Percentiles rank a stretch among this genome's conserved stretches.
phyloP scores from a whole-genome alignment of 2,113 vertebrate species.

The Indicator maculatus region DNA sequence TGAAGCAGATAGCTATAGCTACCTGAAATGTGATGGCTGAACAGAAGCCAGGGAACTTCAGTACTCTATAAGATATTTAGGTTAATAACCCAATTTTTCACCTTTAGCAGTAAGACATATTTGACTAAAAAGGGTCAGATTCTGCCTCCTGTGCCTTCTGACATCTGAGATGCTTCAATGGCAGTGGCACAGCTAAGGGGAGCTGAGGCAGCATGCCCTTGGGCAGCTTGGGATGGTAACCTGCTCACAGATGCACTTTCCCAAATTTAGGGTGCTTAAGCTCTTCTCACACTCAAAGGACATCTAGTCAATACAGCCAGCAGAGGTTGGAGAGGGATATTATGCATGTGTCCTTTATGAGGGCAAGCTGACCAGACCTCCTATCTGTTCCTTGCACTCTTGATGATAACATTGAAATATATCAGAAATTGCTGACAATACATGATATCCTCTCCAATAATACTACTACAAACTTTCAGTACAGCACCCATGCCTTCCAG shows the following conservation, averaged over 20 bases:
- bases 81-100: slow-evolving; percentile 50
- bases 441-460: neutral
- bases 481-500: neutral
- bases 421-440: neutral
- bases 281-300: neutral
- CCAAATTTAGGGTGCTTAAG: neutral
- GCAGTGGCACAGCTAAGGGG: neutral
- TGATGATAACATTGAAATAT: neutral
- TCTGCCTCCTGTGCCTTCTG: neutral
- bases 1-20: slow-evolving; percentile 1
- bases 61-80: neutral
- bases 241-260: neutral
- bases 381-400: neutral
- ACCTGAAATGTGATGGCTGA: slow-evolving; percentile 57
- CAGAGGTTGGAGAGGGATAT: neutral
- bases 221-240: neutral
- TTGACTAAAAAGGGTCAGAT: neutral
- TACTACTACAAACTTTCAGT: neutral
- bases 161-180: neutral
- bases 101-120: neutral
- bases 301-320: neutral
- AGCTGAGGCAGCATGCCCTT: neutral
- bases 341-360: neutral
- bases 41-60: slow-evolving; percentile 5
- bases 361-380: neutral